Evolutionary conservation across 2,797 vertebrate genomes (phyloP).

Genomic region (Cossypha dichroa): DNA sequence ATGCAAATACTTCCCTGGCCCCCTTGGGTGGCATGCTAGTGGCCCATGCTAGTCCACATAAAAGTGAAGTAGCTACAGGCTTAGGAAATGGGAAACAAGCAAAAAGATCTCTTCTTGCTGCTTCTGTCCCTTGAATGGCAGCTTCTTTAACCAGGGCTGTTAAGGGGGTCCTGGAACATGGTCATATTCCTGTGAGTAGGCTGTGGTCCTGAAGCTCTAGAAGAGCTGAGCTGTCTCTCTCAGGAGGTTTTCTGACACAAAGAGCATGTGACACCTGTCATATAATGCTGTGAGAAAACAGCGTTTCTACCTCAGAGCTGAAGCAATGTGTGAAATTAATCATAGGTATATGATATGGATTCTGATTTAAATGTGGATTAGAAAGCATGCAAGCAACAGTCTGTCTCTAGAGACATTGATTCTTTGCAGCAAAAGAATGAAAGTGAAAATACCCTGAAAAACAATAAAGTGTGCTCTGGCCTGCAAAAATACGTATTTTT

Average conservation of each 20-base stretch:
- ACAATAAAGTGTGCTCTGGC: neutral
- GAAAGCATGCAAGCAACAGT: neutral
- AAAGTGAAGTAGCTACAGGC: neutral
- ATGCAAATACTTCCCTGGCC: neutral
- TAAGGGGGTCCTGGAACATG: rapidly evolving
- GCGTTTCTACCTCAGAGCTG: neutral
- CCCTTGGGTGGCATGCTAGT: neutral
- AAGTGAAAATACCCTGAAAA: neutral
- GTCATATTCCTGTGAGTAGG: rapidly evolving
- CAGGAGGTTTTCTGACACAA: neutral
- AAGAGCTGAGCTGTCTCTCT: neutral
- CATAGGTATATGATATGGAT: neutral
- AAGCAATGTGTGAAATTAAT: neutral
- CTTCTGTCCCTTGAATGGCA: neutral
- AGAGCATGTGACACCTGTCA: neutral
- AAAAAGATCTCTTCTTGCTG: neutral
- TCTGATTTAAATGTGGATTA: neutral
- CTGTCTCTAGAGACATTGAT: neutral
- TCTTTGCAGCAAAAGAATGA: neutral
- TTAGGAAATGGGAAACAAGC: neutral
- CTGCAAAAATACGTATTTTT: neutral
- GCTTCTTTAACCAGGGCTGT: neutral
- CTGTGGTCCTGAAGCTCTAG: neutral
- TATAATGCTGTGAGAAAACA: rapidly evolving
- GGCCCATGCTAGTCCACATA: neutral